These are phyloP conservation scores for Caenorhabditis sp. DNA, from an alignment of 2,888 invertebrate genomes.

Conservation along the genomic window DNA sequence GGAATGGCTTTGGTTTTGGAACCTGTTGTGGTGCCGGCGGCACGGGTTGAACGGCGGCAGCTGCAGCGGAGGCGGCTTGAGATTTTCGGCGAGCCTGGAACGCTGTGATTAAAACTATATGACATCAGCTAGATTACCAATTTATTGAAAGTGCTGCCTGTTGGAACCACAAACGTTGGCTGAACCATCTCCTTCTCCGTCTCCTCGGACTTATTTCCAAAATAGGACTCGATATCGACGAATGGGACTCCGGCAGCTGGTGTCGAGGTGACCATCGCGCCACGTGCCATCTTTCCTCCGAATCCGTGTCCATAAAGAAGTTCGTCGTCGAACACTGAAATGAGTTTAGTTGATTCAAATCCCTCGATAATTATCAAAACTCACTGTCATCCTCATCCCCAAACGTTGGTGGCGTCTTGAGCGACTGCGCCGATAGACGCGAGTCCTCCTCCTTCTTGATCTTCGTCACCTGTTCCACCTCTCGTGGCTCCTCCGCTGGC, in stretches of 20 bases:
- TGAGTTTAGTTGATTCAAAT: constrained; percentile 22
- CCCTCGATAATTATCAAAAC: background rate
- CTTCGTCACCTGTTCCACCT: background rate
- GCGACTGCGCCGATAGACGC: background rate
- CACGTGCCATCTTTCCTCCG: background rate
- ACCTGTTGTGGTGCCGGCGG: too few species aligned
- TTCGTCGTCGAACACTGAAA: constrained; percentile 51
- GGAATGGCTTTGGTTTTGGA: background rate
- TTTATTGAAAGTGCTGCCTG: constrained; percentile 27
- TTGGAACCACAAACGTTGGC: constrained; percentile 30
- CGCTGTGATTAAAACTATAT: too few species aligned
- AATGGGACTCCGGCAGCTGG: constrained; percentile 49
- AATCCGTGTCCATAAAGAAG: constrained; percentile 13
- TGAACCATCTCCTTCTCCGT: background rate
- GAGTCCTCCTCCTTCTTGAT: background rate
- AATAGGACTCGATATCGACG: constrained; percentile 46
- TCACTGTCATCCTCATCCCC: constrained; percentile 1
- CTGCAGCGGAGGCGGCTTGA: constrained; percentile 3
- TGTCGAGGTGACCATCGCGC: constrained; percentile 53
- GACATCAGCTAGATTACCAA: constrained; percentile 1
- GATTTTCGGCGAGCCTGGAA: constrained; percentile 51
- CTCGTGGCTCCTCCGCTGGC: background rate
- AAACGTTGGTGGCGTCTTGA: constrained; percentile 1
- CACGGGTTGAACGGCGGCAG: background rate
- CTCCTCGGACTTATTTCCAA: constrained; percentile 44